Evolutionary conservation across 2,113 vertebrate species (phyloP), one percentile per base, ranked within the genome.

Genomic region (Ariopsis seemanni): DNA sequence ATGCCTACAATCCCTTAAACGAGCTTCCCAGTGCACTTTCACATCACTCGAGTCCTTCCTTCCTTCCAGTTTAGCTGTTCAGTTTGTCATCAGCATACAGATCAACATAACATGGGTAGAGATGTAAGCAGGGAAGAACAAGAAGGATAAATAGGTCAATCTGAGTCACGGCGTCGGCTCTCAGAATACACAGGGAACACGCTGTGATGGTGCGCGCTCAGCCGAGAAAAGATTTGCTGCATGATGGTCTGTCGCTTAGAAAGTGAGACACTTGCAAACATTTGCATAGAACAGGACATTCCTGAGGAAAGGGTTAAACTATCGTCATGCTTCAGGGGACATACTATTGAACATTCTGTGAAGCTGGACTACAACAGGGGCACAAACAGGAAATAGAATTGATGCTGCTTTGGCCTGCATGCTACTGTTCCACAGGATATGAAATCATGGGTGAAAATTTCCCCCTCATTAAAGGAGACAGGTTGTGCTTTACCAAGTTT

Each of bases 101-200:
- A n/a, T 48, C 25, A 57, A 52, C 9, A n/a, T 52, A 50, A 9
- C 10, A 77, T 30, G 14, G 15, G 75, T 63, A 77, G 22, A 75
- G 65, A 82, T 71, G 65, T 72, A 50, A 48, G 11, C 53, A 57
- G 85, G 14, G 65, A 2, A 58, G 85, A 72, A 57, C 14, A 80
- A 82, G 78, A 58, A 42, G 42, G 20, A 83, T 87, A 87, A 87
- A 80, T 87, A 30, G 86, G 86, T 82, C 79, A 87, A n/a, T 60
- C 86, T 30, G 25, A 63, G 86, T 83, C 58, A 58, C 2, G 52
- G 57, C 34, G 18, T 82, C 67, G 63, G 42, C 67, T 65, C 57
- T 52, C n/a, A 34, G 10, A 81, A 25, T 42, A 50, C 34, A 50
- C 25, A 2, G 52, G 67, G 69, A 87, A 87, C 80, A 75, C 20